Evolutionary conservation across 2,113 vertebrate species (phyloP), one percentile per base, ranked within the genome.

Genomic region (Cygnus buccinator): DNA sequence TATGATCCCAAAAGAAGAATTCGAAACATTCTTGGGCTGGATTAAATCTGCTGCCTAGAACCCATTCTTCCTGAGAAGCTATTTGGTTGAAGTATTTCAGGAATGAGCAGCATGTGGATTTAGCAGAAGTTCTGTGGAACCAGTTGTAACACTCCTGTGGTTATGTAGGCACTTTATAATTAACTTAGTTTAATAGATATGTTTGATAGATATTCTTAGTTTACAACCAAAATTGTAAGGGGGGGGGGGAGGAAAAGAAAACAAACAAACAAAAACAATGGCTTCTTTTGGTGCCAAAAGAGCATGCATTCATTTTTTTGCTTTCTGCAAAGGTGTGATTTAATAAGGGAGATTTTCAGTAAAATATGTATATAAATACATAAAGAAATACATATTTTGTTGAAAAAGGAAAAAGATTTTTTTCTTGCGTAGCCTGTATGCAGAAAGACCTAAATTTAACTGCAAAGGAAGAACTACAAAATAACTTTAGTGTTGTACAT

Each of bases 1-100:
- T 96, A 96, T 87, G 71, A 87, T 90, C 4, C 1, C 55, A 22
- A 77, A 96, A 63, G 83, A 84, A 92, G 66, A 91, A 91, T 93
- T 96, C 54, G 87, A 70, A 91, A 86, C 41, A 71, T 91, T 84
- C 71, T 81, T 61, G 46, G 84, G 17, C 59, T 73, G 65, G 54
- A 52, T 71, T 85, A 59, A 90, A 85, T 76, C 44, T 72, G 22
- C 58, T 89, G 35, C 54, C 28, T 58, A 54, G 31, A 55, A 82
- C 8, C 10, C 12, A 22, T 94, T 84, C 62, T 77, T 94, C 55
- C 44, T 80, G 57, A 84, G 58, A 91, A 93, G 76, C 25, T 0
- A 2, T 79, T 91, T 94, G 71, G 17, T 70, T 80, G 21, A 46
- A 73, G 43, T 72, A 81, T 88, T 96, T 94, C 46, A 92, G 75